Conservation (phyloP, 2,797 vertebrate genomes). For the Chaetodon trifasciatus region DNA sequence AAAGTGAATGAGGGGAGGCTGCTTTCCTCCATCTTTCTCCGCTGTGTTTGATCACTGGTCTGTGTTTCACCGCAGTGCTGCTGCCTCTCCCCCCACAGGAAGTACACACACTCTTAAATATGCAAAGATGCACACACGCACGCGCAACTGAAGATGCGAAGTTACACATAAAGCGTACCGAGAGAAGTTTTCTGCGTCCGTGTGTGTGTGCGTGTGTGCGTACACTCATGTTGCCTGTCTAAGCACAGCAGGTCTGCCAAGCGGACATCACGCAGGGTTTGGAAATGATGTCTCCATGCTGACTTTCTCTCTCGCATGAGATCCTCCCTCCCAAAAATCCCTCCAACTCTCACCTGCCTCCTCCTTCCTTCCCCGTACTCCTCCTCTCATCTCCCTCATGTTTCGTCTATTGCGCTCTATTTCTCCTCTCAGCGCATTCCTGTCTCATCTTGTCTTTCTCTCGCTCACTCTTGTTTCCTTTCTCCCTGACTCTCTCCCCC, state of each 20-base stretch:
- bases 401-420: conserved; percentile 1
- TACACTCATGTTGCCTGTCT: conserved; percentile 27
- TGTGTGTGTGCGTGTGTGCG: conserved; percentile 5
- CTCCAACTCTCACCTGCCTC: conserved; percentile 17
- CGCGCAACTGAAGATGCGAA: conserved; percentile 15
- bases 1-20: conserved; percentile 52
- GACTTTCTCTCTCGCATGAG: conserved; percentile 49
- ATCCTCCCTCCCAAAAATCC: conserved; percentile 47
- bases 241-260: conserved; percentile 52
- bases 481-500: background rate
- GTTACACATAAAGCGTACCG: background rate
- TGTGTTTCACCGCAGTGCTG: conserved; percentile 53
- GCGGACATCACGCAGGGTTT: conserved; percentile 53
- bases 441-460: background rate
- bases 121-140: conserved; percentile 19
- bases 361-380: background rate
- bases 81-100: conserved; percentile 11
- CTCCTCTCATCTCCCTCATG: conserved; percentile 7
- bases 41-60: conserved; percentile 60
- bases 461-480: background rate
- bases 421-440: background rate
- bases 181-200: background rate
- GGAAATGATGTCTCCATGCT: conserved; percentile 66
- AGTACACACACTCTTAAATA: conserved; percentile 16
- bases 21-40: conserved; percentile 34